Conservation (phyloP, 2,888 invertebrate species). For the Epistrophella euchroma region DNA sequence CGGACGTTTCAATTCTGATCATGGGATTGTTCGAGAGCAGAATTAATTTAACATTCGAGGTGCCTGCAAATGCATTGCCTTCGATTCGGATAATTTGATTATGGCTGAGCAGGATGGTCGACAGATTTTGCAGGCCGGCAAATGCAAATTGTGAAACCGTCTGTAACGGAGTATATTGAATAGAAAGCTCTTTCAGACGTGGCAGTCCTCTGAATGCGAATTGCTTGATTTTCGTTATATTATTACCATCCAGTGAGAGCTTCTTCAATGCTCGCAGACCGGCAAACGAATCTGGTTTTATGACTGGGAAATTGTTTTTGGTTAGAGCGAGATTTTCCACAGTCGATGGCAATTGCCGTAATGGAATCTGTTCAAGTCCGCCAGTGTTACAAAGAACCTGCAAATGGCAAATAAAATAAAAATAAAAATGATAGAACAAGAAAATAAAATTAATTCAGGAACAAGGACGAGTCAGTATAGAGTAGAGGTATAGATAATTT, state of each 20-base stretch:
- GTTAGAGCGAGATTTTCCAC: constrained; percentile 94
- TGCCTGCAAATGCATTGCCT: constrained; percentile 93
- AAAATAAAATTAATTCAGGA: constrained; percentile 51
- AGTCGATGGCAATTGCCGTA: constrained; percentile 89
- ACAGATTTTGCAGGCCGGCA: constrained; percentile 92
- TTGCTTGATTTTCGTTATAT: constrained; percentile 92
- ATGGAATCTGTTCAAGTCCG: constrained; percentile 91
- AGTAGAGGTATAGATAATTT: too few relatives aligned
- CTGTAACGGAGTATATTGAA: constrained; percentile 93
- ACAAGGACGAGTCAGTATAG: constrained; percentile 4
- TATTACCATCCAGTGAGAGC: constrained; percentile 94
- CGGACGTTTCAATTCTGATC: constrained; percentile 91
- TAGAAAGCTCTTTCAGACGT: constrained; percentile 90
- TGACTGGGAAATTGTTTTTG: constrained; percentile 92
- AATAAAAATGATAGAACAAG: constrained; percentile 70
- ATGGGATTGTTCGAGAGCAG: constrained; percentile 93
- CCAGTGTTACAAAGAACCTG: constrained; percentile 96
- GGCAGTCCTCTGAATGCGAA: constrained; percentile 94
- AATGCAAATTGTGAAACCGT: constrained; percentile 93
- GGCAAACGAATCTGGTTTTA: constrained; percentile 92
- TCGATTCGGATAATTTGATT: constrained; percentile 89
- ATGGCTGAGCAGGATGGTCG: constrained; percentile 88
- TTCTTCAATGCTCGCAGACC: constrained; percentile 92
- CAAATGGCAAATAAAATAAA: constrained; percentile 79
- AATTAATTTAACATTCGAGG: constrained; percentile 92